Conservation (phyloP, 2,888 invertebrate species). For the Trisateles emortualis region DNA sequence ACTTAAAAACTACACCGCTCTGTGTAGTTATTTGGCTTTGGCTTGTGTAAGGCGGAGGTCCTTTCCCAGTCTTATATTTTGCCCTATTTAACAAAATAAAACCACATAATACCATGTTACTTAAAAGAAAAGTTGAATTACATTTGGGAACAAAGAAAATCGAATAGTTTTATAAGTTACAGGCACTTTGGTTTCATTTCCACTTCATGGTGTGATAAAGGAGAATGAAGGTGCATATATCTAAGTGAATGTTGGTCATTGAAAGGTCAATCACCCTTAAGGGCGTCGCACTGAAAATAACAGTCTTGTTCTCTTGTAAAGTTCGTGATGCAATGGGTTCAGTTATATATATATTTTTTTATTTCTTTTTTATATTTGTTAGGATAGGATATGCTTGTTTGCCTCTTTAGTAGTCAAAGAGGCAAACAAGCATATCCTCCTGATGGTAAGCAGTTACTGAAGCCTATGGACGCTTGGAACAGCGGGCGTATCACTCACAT, state of each 20-base stretch:
- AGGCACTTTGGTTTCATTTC: constrained; percentile 33
- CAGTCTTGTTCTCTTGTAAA: constrained; percentile 59
- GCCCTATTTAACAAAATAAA: neutral
- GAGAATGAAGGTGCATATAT: constrained; percentile 49
- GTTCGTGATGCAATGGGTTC: constrained; percentile 44
- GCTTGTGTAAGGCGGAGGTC: too few species aligned
- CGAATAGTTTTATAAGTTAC: constrained; percentile 30
- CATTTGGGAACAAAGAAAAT: neutral
- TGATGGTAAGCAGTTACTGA: too few species aligned
- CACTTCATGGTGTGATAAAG: constrained; percentile 32
- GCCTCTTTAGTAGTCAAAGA: too few species aligned
- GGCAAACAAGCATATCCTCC: too few species aligned
- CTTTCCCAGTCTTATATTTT: too few species aligned
- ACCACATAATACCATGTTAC: neutral
- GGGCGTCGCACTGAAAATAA: constrained; percentile 66
- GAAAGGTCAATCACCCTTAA: constrained; percentile 64
- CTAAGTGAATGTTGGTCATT: constrained; percentile 62
- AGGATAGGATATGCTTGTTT: too few species aligned
- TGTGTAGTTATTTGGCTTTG: too few species aligned
- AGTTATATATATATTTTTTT: neutral
- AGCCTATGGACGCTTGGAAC: too few species aligned
- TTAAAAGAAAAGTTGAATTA: constrained; percentile 9
- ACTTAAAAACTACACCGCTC: too few species aligned
- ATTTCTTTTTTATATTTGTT: neutral
- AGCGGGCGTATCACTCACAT: too few species aligned